Evolutionary conservation across 2,888 invertebrate genomes (phyloP).

Genomic region (Synergus gifuensis): DNA sequence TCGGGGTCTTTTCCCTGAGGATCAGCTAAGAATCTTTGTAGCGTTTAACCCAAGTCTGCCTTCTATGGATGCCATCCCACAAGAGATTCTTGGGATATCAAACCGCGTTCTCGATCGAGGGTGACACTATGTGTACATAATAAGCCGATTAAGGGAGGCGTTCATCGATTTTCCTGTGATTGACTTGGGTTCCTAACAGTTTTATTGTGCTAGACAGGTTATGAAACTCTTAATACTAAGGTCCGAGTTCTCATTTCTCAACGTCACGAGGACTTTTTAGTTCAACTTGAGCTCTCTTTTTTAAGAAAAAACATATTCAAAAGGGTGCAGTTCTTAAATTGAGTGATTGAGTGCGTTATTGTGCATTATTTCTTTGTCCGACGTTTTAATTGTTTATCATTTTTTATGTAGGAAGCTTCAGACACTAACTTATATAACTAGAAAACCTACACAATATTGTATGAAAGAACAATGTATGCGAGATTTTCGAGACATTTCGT

Average conservation of each 20-base stretch:
- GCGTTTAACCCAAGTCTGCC: slow-evolving; percentile 40
- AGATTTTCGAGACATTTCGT: no score
- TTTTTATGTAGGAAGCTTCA: no score
- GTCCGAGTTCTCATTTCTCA: not conserved
- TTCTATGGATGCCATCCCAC: slow-evolving; percentile 34
- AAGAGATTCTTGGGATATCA: slow-evolving; percentile 51
- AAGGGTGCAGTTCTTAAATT: no score
- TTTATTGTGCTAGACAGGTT: not conserved
- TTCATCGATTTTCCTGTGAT: slow-evolving; percentile 3
- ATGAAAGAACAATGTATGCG: no score
- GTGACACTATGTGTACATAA: slow-evolving; percentile 40
- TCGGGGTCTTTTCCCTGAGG: slow-evolving; percentile 45
- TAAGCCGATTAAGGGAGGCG: slow-evolving; percentile 31
- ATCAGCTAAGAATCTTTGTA: slow-evolving; percentile 47
- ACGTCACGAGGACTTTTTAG: not conserved
- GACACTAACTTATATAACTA: no score
- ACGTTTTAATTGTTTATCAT: no score
- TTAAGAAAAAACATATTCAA: no score
- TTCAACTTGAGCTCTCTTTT: no score
- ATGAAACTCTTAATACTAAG: not conserved
- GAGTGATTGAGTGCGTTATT: no score
- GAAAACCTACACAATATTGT: no score
- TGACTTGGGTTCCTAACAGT: not conserved
- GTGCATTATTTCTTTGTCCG: no score
- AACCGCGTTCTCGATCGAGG: slow-evolving; percentile 26